Percentiles rank a stretch among this genome's conserved stretches.
Conservation (phyloP, 2,888 invertebrate species). For the Gortyna flavago region DNA sequence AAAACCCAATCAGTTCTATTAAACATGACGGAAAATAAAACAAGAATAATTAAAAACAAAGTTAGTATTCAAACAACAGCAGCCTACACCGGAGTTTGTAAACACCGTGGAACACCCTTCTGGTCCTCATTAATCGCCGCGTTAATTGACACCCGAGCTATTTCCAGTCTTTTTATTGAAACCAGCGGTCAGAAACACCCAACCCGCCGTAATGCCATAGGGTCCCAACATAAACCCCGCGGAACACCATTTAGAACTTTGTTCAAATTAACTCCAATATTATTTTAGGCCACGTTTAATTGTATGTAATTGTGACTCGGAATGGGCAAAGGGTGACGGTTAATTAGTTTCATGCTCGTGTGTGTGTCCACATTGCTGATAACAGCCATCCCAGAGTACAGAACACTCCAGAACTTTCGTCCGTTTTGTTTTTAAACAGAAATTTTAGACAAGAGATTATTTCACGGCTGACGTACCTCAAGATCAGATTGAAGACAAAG, state of each 20-base stretch:
- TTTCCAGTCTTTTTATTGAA: conserved; percentile 66
- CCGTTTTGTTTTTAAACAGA: conserved; percentile 56
- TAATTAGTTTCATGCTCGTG: conserved; percentile 63
- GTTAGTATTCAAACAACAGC: conserved; percentile 23
- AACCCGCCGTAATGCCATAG: conserved; percentile 45
- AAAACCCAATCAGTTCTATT: not conserved
- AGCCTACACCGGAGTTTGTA: conserved; percentile 32
- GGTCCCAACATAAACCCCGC: conserved; percentile 63
- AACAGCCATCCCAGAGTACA: conserved; percentile 40
- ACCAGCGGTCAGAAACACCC: conserved; percentile 55
- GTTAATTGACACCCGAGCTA: conserved; percentile 65
- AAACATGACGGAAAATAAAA: conserved; percentile 2
- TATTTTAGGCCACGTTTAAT: conserved; percentile 77
- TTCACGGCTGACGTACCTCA: conserved; percentile 49
- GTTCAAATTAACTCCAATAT: conserved; percentile 74
- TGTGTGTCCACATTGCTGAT: conserved; percentile 59
- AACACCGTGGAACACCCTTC: conserved; percentile 50
- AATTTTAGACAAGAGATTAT: conserved; percentile 44
- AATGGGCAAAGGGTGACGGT: conserved; percentile 69
- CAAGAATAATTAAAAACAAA: conserved; percentile 8
- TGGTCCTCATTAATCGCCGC: conserved; percentile 59
- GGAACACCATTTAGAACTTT: conserved; percentile 68
- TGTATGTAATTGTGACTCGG: conserved; percentile 72
- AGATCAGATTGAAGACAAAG: conserved; percentile 59
- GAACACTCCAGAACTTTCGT: conserved; percentile 36